phyloP scores from a whole-genome alignment of 2,797 vertebrate genomes.

The Simalia tracyae region DNA sequence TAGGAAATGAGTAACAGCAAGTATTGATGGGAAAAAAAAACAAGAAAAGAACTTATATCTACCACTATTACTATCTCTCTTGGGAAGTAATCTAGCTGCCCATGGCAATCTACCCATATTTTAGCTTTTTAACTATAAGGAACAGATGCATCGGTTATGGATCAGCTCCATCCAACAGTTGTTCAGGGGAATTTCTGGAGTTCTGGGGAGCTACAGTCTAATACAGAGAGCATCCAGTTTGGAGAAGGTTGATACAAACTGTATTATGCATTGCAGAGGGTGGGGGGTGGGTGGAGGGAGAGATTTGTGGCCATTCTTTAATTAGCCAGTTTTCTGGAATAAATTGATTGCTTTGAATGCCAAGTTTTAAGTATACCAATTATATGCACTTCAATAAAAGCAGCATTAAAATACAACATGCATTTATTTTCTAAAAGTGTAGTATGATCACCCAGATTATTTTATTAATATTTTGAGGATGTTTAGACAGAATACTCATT shows the following conservation, averaged over 20 bases:
- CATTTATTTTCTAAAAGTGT: slow-evolving; percentile 1
- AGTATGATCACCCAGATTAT: not conserved
- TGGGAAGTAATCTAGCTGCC: not conserved
- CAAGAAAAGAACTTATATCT: not conserved
- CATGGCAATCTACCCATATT: not conserved
- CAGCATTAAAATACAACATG: not conserved
- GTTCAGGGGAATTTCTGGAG: not conserved
- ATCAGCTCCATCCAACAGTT: not conserved
- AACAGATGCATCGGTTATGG: not conserved
- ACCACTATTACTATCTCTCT: not conserved
- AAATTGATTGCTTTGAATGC: not conserved
- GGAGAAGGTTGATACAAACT: not conserved
- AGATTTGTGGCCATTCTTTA: not conserved
- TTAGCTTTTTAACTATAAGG: not conserved
- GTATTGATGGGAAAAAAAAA: not conserved
- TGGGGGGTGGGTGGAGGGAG: not conserved
- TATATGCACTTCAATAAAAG: not conserved
- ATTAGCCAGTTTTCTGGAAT: not conserved
- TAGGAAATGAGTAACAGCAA: not conserved
- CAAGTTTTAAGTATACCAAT: not conserved
- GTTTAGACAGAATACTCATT: not conserved
- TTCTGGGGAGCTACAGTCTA: not conserved
- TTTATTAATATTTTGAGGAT: not conserved
- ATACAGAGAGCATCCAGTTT: not conserved
- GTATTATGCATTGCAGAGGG: not conserved